Evolutionary conservation across 1,140 invertebrate species (phyloP).

Genomic region (Dreissena polymorpha): DNA sequence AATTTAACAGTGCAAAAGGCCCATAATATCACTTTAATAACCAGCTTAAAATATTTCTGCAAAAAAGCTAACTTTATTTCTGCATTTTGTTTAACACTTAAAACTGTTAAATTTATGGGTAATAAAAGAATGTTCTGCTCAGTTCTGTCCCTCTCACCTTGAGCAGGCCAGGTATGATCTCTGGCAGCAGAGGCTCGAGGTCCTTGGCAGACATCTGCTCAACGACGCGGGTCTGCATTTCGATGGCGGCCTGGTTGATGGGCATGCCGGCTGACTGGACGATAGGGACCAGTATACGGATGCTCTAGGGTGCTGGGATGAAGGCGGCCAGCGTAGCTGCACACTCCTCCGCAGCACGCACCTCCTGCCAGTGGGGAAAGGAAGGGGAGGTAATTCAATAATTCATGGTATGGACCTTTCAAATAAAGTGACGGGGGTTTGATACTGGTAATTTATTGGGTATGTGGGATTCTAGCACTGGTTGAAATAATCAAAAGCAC

Average conservation of each 20-base stretch:
- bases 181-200: constrained; percentile 85
- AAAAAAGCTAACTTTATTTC: no score
- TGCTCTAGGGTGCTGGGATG: constrained; percentile 86
- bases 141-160: constrained; percentile 87
- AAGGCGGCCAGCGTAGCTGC: constrained; percentile 86
- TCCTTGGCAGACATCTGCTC: constrained; percentile 79
- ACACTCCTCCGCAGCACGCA: constrained; percentile 84
- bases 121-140: no score
- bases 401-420: no score
- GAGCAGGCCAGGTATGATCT: constrained; percentile 93
- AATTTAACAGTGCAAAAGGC: no score
- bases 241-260: constrained; percentile 93
- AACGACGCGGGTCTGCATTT: constrained; percentile 90
- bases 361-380: constrained; percentile 76
- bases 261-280: constrained; percentile 92
- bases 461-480: no score
- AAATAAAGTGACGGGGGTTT: no score
- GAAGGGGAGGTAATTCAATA: not conserved
- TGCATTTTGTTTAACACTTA: no score
- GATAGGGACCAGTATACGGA: constrained; percentile 88
- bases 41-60: no score
- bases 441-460: no score
- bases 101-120: no score
- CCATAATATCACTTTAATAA: no score
- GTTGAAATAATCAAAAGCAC: no score